Percentiles rank a stretch among this genome's conserved stretches.
Conservation (phyloP, 2,113 vertebrate species). For the Girardinichthys multiradiatus region DNA sequence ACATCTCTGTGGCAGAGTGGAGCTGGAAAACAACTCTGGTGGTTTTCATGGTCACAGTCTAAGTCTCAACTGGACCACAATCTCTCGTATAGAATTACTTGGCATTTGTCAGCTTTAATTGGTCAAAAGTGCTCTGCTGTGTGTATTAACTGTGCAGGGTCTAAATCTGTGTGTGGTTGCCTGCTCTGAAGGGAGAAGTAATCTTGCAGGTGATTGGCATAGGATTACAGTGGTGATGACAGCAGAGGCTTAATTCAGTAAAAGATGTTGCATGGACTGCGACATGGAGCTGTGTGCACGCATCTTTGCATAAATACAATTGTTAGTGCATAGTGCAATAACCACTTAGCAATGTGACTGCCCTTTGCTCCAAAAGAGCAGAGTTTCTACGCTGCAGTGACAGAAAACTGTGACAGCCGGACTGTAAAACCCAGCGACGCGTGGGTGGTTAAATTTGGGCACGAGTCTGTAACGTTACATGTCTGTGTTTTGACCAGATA, state of each 20-base stretch:
- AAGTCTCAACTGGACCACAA: conserved; percentile 50
- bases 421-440: conserved; percentile 4
- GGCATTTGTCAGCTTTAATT: conserved; percentile 50
- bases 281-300: background rate
- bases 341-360: too few species aligned
- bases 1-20: conserved; percentile 39
- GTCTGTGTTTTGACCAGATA: conserved; percentile 45
- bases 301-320: background rate
- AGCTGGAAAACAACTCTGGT: conserved; percentile 55
- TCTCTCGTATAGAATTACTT: conserved; percentile 57
- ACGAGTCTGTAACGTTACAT: conserved; percentile 21
- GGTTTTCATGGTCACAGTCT: conserved; percentile 53
- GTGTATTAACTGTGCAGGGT: conserved; percentile 10
- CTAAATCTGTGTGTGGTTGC: conserved; percentile 29
- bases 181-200: conserved; percentile 36
- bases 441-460: conserved; percentile 12
- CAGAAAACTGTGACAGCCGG: conserved; percentile 1
- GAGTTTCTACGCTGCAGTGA: background rate
- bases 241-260: conserved; percentile 22
- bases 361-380: background rate
- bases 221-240: conserved; percentile 34
- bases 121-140: conserved; percentile 27
- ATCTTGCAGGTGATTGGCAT: conserved; percentile 27
- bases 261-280: conserved; percentile 33
- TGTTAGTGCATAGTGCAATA: too few species aligned